Percentiles rank a stretch among this genome's conserved stretches.
Evolutionary conservation across 2,888 invertebrate species (phyloP).

Genomic region (Drosophila paucipuncta): DNA sequence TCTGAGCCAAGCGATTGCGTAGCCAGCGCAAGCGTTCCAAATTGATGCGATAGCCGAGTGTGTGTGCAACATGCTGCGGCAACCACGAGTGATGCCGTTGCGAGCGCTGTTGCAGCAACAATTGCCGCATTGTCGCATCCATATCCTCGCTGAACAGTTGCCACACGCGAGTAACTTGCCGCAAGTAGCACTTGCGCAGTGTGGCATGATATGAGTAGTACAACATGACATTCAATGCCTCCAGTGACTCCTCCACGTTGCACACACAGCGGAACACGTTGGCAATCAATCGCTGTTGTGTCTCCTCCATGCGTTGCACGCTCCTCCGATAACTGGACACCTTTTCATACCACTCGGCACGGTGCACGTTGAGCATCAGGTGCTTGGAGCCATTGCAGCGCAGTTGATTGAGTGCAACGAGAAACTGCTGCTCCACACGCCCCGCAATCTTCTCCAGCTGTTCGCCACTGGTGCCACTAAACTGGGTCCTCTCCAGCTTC

Average conservation of each 20-base stretch:
- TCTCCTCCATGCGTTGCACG: slow-evolving; percentile 88
- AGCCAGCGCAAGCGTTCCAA: slow-evolving; percentile 88
- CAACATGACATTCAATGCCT: slow-evolving; percentile 91
- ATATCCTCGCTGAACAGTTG: slow-evolving; percentile 91
- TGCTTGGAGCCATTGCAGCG: slow-evolving; percentile 87
- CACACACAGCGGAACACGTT: slow-evolving; percentile 92
- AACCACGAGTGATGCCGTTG: slow-evolving; percentile 88
- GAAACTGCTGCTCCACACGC: slow-evolving; percentile 91
- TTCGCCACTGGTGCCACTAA: slow-evolving; percentile 90
- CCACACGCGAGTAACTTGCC: slow-evolving; percentile 90
- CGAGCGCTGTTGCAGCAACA: slow-evolving; percentile 88
- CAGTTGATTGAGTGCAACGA: slow-evolving; percentile 88
- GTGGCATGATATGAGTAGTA: slow-evolving; percentile 92
- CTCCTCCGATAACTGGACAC: slow-evolving; percentile 85
- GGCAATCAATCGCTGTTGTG: slow-evolving; percentile 93
- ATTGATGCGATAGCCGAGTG: slow-evolving; percentile 89
- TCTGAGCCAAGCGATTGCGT: slow-evolving; percentile 87
- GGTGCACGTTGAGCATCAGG: slow-evolving; percentile 91
- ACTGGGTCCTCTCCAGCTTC: slow-evolving; percentile 89
- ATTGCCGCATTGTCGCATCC: slow-evolving; percentile 89
- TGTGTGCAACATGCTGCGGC: slow-evolving; percentile 91
- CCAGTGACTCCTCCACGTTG: slow-evolving; percentile 92
- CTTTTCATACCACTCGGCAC: slow-evolving; percentile 89
- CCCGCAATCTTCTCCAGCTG: slow-evolving; percentile 89
- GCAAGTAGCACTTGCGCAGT: slow-evolving; percentile 89